Conservation (phyloP, 2,113 vertebrate species). For the Catagonus wagneri region DNA sequence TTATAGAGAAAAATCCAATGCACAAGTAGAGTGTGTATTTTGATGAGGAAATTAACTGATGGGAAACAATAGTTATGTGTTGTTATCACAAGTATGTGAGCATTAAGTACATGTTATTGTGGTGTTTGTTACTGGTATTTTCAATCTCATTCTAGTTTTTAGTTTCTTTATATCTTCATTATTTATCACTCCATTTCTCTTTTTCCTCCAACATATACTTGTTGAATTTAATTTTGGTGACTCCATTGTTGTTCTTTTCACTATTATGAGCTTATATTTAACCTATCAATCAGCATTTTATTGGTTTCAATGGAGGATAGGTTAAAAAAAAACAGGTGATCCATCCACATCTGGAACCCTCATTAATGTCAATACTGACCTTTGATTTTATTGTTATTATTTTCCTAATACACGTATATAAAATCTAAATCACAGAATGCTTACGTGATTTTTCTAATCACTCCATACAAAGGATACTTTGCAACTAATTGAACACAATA, state of each 20-base stretch:
- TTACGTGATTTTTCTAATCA: not conserved
- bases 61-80: not conserved
- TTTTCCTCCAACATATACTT: not conserved
- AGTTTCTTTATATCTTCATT: not conserved
- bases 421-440: not conserved
- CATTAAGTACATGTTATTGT: too few relatives aligned
- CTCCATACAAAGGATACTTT: not conserved
- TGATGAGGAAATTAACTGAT: not conserved
- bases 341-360: not conserved
- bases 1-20: not conserved
- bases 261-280: not conserved
- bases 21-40: not conserved
- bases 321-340: not conserved
- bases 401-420: not conserved
- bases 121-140: not conserved
- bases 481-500: not conserved
- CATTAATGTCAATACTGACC: not conserved
- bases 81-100: not conserved
- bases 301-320: not conserved
- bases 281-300: not conserved
- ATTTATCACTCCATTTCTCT: not conserved
- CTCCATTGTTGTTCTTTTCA: not conserved
- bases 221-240: not conserved
- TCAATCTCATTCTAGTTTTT: not conserved
- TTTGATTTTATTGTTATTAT: not conserved